These are phyloP conservation scores for Miltochrista miniata DNA, from an alignment of 2,888 invertebrate genomes.

Conservation along the genomic window DNA sequence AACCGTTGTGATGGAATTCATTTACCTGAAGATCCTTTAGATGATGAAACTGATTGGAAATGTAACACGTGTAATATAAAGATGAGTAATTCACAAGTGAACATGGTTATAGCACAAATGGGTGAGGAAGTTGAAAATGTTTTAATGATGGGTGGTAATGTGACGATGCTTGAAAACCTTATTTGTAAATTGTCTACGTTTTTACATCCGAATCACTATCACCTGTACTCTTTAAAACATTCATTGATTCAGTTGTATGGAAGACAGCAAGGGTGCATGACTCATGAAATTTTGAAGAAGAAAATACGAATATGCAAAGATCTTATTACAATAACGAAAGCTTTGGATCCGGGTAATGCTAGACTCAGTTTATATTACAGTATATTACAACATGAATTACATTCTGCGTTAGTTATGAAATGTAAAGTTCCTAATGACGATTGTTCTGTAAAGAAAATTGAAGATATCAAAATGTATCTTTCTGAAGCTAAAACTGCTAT, in stretches of 20 bases:
- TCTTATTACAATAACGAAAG: slow-evolving; percentile 84
- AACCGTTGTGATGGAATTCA: slow-evolving; percentile 87
- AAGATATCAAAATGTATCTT: slow-evolving; percentile 66
- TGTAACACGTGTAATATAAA: slow-evolving; percentile 88
- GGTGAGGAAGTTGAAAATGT: slow-evolving; percentile 89
- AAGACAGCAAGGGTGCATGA: slow-evolving; percentile 85
- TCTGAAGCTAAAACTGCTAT: slow-evolving; percentile 74
- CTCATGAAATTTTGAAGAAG: slow-evolving; percentile 83
- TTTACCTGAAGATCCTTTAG: slow-evolving; percentile 87
- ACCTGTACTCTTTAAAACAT: slow-evolving; percentile 91
- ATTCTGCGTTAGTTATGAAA: slow-evolving; percentile 81
- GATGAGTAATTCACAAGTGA: slow-evolving; percentile 86
- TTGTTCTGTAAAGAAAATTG: slow-evolving; percentile 47
- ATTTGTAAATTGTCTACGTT: slow-evolving; percentile 88
- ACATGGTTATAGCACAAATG: slow-evolving; percentile 87
- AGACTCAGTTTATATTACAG: slow-evolving; percentile 89
- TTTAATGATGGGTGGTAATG: slow-evolving; percentile 84
- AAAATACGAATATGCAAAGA: slow-evolving; percentile 88
- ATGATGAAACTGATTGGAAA: slow-evolving; percentile 89
- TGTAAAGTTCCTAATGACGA: slow-evolving; percentile 67
- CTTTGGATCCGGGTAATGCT: slow-evolving; percentile 89
- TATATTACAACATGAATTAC: slow-evolving; percentile 90
- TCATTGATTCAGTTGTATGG: slow-evolving; percentile 92
- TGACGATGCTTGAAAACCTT: slow-evolving; percentile 85
- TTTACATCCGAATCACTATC: slow-evolving; percentile 93